Evolutionary conservation across 2,113 vertebrate species (phyloP).

Genomic region (Pongo abelii): DNA sequence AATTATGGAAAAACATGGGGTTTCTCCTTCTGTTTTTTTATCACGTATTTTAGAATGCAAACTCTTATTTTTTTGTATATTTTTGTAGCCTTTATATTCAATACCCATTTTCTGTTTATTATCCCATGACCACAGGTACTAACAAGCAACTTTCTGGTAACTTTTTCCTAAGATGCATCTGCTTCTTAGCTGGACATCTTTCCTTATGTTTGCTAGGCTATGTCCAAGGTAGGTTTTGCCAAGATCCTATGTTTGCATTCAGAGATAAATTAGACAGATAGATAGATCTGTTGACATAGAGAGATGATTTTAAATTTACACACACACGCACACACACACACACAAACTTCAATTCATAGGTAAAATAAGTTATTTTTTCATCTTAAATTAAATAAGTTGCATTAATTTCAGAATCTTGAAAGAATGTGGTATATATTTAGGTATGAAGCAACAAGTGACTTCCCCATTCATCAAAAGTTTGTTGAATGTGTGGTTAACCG

Average conservation of each 20-base stretch:
- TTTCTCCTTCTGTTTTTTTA: background rate
- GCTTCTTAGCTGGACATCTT: background rate
- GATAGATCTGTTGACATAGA: background rate
- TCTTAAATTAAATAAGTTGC: background rate
- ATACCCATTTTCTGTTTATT: background rate
- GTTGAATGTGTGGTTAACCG: conserved; percentile 78
- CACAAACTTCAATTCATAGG: background rate
- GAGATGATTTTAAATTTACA: background rate
- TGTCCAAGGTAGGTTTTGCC: background rate
- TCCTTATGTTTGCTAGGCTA: conserved; percentile 55
- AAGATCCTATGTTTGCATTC: background rate
- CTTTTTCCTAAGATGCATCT: conserved; percentile 46
- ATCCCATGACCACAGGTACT: conserved; percentile 35
- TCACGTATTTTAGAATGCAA: background rate
- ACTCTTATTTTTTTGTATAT: background rate
- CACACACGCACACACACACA: background rate
- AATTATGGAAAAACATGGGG: background rate
- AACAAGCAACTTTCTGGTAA: conserved; percentile 62
- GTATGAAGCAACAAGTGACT: conserved; percentile 80
- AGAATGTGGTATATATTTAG: background rate
- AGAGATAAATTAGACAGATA: background rate
- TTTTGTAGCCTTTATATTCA: background rate
- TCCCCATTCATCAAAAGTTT: conserved; percentile 85
- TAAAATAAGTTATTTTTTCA: background rate
- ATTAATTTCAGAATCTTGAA: background rate